Evolutionary conservation across 2,113 vertebrate genomes (phyloP).

Genomic region (Hydrochoerus hydrochaeris): DNA sequence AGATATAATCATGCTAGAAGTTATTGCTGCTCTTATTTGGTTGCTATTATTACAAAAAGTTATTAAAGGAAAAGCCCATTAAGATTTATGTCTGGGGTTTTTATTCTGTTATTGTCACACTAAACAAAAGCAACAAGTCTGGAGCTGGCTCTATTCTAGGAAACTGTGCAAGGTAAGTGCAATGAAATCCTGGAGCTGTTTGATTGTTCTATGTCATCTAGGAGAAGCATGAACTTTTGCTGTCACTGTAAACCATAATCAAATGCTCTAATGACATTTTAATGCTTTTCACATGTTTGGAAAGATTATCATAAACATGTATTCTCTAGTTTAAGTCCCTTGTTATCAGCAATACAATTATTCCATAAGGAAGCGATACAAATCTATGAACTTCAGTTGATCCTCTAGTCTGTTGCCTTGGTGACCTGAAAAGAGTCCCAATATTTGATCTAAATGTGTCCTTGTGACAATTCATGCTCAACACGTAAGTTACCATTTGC

Average conservation of each 20-base stretch:
- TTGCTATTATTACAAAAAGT: slow-evolving; percentile 26
- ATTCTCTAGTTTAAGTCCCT: neutral
- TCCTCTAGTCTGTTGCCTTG: slow-evolving; percentile 14
- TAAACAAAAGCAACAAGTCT: slow-evolving; percentile 41
- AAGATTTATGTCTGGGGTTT: slow-evolving; percentile 1
- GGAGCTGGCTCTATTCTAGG: neutral
- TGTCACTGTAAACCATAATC: neutral
- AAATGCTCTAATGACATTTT: neutral
- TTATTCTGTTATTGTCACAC: slow-evolving; percentile 29
- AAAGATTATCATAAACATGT: neutral
- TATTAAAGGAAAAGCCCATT: neutral
- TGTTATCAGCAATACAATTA: slow-evolving; percentile 40
- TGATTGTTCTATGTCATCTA: neutral
- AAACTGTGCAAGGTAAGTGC: slow-evolving; percentile 12
- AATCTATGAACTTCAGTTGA: neutral
- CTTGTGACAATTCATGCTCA: neutral
- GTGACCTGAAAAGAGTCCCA: neutral
- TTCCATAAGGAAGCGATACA: neutral
- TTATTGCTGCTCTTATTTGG: neutral
- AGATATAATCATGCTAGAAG: slow-evolving; percentile 10
- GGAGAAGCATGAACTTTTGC: neutral
- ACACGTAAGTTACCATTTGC: neutral
- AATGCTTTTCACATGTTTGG: neutral
- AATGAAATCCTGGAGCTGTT: neutral
- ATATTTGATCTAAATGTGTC: neutral